These are phyloP conservation scores for Hypotaenidia philippensis DNA, from an alignment of 2,797 vertebrate species.

Conservation along the genomic window DNA sequence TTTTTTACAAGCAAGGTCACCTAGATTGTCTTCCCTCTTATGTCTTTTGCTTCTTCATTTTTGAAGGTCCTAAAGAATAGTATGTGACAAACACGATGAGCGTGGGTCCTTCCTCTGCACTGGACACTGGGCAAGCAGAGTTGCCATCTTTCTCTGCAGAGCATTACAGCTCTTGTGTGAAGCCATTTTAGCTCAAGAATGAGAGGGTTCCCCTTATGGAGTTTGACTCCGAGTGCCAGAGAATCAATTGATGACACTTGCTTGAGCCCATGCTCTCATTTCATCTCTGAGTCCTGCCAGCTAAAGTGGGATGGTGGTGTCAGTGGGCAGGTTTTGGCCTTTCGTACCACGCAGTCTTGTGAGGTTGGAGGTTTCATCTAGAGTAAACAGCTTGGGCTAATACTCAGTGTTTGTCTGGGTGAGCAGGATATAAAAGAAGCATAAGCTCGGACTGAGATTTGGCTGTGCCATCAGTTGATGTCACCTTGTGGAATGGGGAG, in stretches of 20 bases:
- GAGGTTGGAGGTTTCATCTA: not conserved
- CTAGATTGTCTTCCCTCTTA: not conserved
- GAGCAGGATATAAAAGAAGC: not conserved
- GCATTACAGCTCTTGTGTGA: not conserved
- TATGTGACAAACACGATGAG: not conserved
- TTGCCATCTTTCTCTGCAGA: not conserved
- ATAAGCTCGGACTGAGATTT: not conserved
- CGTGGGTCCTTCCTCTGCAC: not conserved
- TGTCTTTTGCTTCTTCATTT: not conserved
- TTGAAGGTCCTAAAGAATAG: conserved; percentile 1
- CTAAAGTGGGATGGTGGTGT: not conserved
- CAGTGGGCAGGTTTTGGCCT: not conserved
- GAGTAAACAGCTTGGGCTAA: not conserved
- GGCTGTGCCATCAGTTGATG: not conserved
- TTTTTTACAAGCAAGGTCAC: not conserved
- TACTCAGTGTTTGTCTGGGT: accelerated
- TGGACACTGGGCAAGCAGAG: not conserved
- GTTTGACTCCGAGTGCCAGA: not conserved
- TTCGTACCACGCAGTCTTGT: not conserved
- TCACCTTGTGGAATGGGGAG: not conserved
- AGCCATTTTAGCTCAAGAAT: not conserved
- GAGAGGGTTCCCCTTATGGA: not conserved
- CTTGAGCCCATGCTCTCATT: not conserved
- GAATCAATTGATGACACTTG: not conserved
- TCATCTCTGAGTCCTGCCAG: not conserved